Evolutionary conservation across 1,140 invertebrate genomes (phyloP).

Genomic region (Drosophila mauritiana): DNA sequence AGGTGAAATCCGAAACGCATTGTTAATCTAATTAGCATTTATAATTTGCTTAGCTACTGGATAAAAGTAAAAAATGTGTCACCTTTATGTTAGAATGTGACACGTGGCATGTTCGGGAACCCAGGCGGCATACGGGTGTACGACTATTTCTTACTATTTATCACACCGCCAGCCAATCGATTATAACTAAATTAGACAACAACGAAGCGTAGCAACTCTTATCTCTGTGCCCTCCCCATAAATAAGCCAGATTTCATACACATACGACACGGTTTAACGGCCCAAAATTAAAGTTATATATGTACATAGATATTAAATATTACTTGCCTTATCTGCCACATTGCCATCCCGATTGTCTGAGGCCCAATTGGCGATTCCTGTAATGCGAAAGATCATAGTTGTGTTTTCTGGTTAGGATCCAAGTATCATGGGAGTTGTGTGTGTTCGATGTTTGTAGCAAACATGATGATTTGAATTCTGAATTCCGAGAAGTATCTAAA

Average conservation of each 20-base stretch:
- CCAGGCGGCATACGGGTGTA: neutral
- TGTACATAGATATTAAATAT: conserved; percentile 41
- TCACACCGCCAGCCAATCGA: conserved; percentile 37
- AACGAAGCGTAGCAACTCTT: conserved; percentile 26
- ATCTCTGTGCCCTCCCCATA: conserved; percentile 24
- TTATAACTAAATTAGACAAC: conserved; percentile 62
- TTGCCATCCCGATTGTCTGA: conserved; percentile 81
- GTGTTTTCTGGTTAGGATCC: conserved; percentile 16
- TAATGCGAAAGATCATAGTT: conserved; percentile 51
- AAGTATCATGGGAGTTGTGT: neutral
- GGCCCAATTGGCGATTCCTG: conserved; percentile 84
- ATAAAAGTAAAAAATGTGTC: conserved; percentile 33
- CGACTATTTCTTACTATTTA: conserved; percentile 22
- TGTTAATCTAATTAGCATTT: conserved; percentile 78
- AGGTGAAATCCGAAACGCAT: conserved; percentile 25
- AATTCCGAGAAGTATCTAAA: conserved; percentile 21
- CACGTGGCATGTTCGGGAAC: conserved; percentile 17
- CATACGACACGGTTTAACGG: neutral
- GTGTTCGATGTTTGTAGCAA: neutral
- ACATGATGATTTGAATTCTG: conserved; percentile 21
- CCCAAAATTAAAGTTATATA: conserved; percentile 11
- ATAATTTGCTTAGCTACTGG: conserved; percentile 42
- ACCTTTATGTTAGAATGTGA: conserved; percentile 24
- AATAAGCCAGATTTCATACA: conserved; percentile 18
- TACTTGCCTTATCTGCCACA: conserved; percentile 83